Evolutionary conservation across 2,888 invertebrate genomes (phyloP), one percentile per base, ranked within the genome.

Genomic region (Nipponacmea schrenckii): DNA sequence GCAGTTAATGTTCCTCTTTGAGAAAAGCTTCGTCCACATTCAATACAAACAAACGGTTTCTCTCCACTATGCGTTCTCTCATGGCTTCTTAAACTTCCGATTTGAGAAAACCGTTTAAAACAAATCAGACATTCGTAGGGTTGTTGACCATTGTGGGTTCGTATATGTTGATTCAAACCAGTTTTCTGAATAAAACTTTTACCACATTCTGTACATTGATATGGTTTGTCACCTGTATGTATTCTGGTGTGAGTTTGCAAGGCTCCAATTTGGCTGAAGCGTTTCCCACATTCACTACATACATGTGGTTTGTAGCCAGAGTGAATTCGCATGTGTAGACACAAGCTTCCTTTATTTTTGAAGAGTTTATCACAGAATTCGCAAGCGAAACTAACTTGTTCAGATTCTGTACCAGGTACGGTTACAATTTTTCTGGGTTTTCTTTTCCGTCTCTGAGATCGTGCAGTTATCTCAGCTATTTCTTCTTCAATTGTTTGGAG

Each of bases 1-100:
- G 39, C 15, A 8, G 15, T 20, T n/a, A 68, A 27, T 17, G 26
- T 68, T 14, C 17, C 39, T 39, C 31, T 68, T 27, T 50, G 67
- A 10, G 26, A 20, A 39, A 68, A 68, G 31, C 31, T 17, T 68
- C 50, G 46, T 14, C 27, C 50, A 68, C 67, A 68, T 17, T 31
- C 56, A 20, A 27, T 39, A 68, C 67, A 68, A 20, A 46, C 24
- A 68, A 68, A 68, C 17, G 50, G 50, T n/a, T 46, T 68, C 31
- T 56, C 31, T 7, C 48, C 50, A 17, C 17, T 39, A 24, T 68
- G 67, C 26, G 67, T 67, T 17, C 50, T n/a, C 67, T 45, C 46
- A 10, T 67, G 67, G n/a, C 46, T 24, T 48, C 46, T 20, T 26
- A 67, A 26, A 31, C 48, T 50, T 44, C 50, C 50, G 17, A 45